Base-by-base conservation (phyloP, 2,113 vertebrate species). In the Okapia johnstoni region DNA sequence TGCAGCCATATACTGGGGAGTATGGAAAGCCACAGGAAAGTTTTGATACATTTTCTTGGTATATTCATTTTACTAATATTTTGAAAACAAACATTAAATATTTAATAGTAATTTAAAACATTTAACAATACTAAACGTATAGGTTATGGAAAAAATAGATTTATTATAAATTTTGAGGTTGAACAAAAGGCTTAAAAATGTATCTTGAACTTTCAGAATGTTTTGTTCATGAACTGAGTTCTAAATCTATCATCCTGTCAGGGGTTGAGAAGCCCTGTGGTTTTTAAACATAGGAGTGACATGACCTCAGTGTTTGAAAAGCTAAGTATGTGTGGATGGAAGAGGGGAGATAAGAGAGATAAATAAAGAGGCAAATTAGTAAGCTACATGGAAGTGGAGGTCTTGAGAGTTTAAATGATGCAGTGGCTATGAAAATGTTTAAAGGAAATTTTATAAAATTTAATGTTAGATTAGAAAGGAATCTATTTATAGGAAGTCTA, bases 391-490 rank as follows among this genome's bases (percentile, higher is more conserved):
- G 79, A 30, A 61, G 52, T 79, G 55, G 43, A 90, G 28, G 28
- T 85, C n/a, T 73, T 86, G 66, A 95, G n/a, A 26, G 13, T 92
- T 90, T 79, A 50, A 73, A 66, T 40, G 61, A 57, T 57, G 25
- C 1, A 25, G 14, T 93, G 26, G 4, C 40, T 63, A 26, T 85
- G 89, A 88, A 90, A 88, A 60, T 87, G n/a, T 96, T 88, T 88
- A 83, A 55, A 92, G 81, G 83, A 91, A 36, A 84, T 76, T 97
- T 61, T 92, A 70, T 85, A 77, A 94, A 94, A 43, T 97, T 93
- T 94, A 55, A 61, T 84, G 25, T 96, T 84, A 76, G 25, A 2
- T 92, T 97, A 79, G 63, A 76, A 86, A 94, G 43, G 55, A 88
- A 50, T 96, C 43, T 73, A 16, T 73, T 70, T 90, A 15, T 17